A percentile compares a stretch with the other conserved stretches of the same genome.
These are phyloP conservation scores for Volucella zonaria DNA, from an alignment of 2,888 invertebrate genomes.

Conservation along the genomic window DNA sequence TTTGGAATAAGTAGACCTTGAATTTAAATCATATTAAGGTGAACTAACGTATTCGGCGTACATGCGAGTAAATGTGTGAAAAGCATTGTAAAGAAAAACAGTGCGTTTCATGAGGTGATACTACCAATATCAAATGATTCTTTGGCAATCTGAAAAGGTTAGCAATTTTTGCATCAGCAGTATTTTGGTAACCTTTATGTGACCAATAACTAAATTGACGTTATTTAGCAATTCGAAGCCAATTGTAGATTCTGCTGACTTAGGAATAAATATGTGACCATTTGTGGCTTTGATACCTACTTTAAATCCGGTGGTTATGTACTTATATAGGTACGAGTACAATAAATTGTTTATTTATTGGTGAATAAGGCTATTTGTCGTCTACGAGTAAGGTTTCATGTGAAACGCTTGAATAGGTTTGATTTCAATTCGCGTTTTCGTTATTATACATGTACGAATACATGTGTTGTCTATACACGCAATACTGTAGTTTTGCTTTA, in stretches of 20 bases:
- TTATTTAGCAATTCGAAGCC: conserved; percentile 58
- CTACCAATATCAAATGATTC: conserved; percentile 3
- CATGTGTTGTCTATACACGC: no score
- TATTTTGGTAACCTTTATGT: conserved; percentile 23
- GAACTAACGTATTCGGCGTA: conserved; percentile 14
- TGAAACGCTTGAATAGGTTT: conserved; percentile 61
- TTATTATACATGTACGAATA: conserved; percentile 1
- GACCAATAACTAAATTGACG: conserved; percentile 68
- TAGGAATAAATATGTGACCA: conserved; percentile 34
- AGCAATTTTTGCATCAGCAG: conserved; percentile 6
- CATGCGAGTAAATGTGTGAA: not conserved
- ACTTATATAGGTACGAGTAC: no score
- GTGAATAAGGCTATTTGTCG: conserved; percentile 15
- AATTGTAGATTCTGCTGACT: conserved; percentile 66
- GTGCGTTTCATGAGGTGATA: not conserved
- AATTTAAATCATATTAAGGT: conserved; percentile 33
- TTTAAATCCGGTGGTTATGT: conserved; percentile 29
- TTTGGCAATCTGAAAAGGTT: not conserved
- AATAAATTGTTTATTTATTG: conserved; percentile 37
- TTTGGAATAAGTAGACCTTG: conserved; percentile 59
- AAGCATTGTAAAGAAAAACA: not conserved
- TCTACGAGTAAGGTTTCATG: conserved; percentile 36
- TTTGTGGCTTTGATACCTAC: conserved; percentile 52
- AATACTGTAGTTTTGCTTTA: no score
- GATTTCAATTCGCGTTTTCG: conserved; percentile 31